phyloP scores from a whole-genome alignment of 1,140 invertebrate genomes.

The Ephestia elutella region DNA sequence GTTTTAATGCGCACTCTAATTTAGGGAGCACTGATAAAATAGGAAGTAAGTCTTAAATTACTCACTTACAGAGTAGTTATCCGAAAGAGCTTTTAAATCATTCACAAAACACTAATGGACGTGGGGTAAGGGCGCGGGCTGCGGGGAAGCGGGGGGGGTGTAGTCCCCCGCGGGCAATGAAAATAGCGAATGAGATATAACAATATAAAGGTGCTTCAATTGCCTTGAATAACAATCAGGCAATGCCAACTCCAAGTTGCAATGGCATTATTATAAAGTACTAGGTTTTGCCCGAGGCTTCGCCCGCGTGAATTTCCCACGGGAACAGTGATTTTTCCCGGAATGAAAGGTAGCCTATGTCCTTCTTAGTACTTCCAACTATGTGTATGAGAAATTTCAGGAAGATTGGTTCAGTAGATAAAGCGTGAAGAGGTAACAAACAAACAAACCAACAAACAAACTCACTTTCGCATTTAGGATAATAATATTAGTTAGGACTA shows the following conservation, averaged over 20 bases:
- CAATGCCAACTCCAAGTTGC: slow-evolving; percentile 5
- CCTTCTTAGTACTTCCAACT: too few relatives aligned
- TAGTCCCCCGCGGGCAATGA: slow-evolving; percentile 67
- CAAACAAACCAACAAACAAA: too few relatives aligned
- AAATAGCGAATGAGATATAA: slow-evolving; percentile 61
- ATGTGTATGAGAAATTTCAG: too few relatives aligned
- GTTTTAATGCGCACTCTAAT: slow-evolving; percentile 72
- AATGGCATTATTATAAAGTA: too few relatives aligned
- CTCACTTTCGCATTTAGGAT: too few relatives aligned
- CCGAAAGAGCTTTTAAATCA: slow-evolving; percentile 75
- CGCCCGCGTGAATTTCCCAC: too few relatives aligned
- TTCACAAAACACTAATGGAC: slow-evolving; percentile 75
- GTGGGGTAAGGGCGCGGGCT: slow-evolving; percentile 50
- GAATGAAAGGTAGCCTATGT: too few relatives aligned
- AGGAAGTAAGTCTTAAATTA: slow-evolving; percentile 72
- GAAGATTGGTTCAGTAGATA: too few relatives aligned
- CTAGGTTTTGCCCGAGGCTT: too few relatives aligned
- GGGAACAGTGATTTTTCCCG: too few relatives aligned
- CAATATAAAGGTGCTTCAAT: slow-evolving; percentile 71
- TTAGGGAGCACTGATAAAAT: slow-evolving; percentile 73
- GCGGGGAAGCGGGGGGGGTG: slow-evolving; percentile 21
- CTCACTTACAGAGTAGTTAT: slow-evolving; percentile 74
- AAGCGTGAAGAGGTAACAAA: too few relatives aligned
- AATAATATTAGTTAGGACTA: too few relatives aligned
- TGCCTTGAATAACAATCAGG: slow-evolving; percentile 60